Evolutionary conservation across 1,140 invertebrate genomes (phyloP).

Genomic region (Wasmannia auropunctata): DNA sequence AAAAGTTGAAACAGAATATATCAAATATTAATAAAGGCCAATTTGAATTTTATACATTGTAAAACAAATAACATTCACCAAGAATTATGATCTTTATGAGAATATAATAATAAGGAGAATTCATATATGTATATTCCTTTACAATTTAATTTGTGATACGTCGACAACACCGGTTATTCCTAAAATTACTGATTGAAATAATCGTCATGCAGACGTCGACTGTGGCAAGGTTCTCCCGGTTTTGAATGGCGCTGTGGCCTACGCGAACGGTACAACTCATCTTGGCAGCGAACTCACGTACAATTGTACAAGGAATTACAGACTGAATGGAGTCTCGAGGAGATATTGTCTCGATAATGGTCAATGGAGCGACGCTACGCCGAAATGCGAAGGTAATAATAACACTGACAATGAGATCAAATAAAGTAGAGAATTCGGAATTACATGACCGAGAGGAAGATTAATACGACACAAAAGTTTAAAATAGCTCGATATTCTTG

Average conservation of each 20-base stretch:
- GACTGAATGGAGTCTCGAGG: conserved; percentile 90
- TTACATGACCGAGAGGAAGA: no score
- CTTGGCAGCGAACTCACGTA: conserved; percentile 92
- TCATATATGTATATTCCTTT: no score
- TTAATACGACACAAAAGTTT: neutral
- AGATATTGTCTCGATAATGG: conserved; percentile 91
- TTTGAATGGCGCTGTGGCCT: conserved; percentile 91
- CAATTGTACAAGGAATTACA: conserved; percentile 92
- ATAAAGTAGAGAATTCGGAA: neutral
- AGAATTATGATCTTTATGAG: neutral
- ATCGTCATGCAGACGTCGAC: conserved; percentile 90
- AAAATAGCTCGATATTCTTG: neutral
- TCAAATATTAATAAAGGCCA: neutral
- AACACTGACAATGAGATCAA: neutral
- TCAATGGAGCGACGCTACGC: conserved; percentile 93
- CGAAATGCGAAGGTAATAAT: conserved; percentile 94
- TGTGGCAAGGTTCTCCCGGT: conserved; percentile 94
- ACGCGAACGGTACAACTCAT: conserved; percentile 92
- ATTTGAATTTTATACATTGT: neutral
- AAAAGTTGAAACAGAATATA: neutral
- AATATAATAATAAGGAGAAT: neutral
- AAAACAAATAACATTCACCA: neutral
- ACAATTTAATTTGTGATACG: neutral
- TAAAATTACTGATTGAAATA: neutral
- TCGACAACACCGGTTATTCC: neutral